Evolutionary conservation across 2,888 invertebrate genomes (phyloP), one percentile per base, ranked within the genome.

Genomic region (Leuctra nigra): DNA sequence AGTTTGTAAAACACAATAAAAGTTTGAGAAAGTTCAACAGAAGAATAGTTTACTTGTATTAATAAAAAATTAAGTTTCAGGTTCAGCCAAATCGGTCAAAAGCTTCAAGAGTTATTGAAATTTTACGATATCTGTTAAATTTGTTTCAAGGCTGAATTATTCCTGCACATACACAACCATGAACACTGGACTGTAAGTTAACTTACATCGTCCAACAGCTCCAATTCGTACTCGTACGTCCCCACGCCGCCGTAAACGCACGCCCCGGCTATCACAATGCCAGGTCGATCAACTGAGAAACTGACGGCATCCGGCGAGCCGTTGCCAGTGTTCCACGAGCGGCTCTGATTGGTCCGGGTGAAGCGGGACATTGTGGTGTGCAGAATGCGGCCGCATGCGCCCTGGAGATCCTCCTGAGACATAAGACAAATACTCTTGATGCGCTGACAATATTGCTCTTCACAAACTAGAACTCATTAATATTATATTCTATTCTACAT

Each of bases 251-350:
- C 90, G 70, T 91, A 98, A 25, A 96, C 84, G 65, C 87, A 87
- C 2, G 89, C 89, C 1, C 97, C 98, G 24, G 89, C 89, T 38
- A 98, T 80, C 22, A 89, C 84, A 47, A 97, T 84, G 1, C 96
- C 96, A 0, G 88, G 79, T 18, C 88, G 80, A 74, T 98, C 96
- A 9, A 97, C 95, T 33, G 87, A 86, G 68, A 97, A 94, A 66
- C 91, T 91, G 66, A 99, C 89, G 0, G 96, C 96, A 74, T 99
- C 98, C 0, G 96, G 93, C 9, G 93, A 93, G 25, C 96, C 96
- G 70, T 93, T 94, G 2, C 96, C 94, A 0, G 96, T 94, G 70
- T 97, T 96, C 98, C 98, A 98, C 0, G 91, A 89, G 44, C 93
- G 83, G 50, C 87, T 86, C 63, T 88, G 85, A 70, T 94, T 95